Evolutionary conservation across 1,140 invertebrate genomes (phyloP).

Genomic region (Laupala kohalensis): DNA sequence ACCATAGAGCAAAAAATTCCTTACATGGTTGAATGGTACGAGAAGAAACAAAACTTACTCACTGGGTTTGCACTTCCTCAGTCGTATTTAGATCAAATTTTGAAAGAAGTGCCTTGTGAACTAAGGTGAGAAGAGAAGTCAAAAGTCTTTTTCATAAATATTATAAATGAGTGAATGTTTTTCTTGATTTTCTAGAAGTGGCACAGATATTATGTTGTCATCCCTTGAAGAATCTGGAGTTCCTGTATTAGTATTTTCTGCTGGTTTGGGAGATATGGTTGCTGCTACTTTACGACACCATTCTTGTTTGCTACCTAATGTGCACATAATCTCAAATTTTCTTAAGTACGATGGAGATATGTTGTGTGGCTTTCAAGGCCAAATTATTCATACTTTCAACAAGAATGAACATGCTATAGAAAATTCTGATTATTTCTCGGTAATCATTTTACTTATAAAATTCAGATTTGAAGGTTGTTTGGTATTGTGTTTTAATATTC

Average conservation of each 20-base stretch:
- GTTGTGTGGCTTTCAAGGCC: conserved; percentile 56
- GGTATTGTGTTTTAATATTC: no score
- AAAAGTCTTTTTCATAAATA: background rate
- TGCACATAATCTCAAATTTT: conserved; percentile 85
- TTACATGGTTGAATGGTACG: conserved; percentile 84
- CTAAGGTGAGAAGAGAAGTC: conserved; percentile 16
- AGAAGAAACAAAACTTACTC: conserved; percentile 44
- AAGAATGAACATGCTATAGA: conserved; percentile 79
- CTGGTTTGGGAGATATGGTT: conserved; percentile 80
- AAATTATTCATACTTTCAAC: conserved; percentile 75
- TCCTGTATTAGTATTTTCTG: conserved; percentile 84
- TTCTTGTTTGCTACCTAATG: conserved; percentile 54
- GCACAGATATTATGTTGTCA: conserved; percentile 56
- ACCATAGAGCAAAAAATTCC: conserved; percentile 57
- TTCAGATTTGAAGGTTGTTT: no score
- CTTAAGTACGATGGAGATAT: conserved; percentile 58
- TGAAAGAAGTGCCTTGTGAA: conserved; percentile 11
- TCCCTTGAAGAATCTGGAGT: conserved; percentile 48
- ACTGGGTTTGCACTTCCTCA: conserved; percentile 45
- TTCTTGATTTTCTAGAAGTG: conserved; percentile 47
- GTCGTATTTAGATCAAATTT: conserved; percentile 40
- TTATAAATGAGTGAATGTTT: conserved; percentile 17
- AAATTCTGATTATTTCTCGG: conserved; percentile 61
- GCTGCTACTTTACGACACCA: conserved; percentile 58
- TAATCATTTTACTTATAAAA: no score